Evolutionary conservation across 2,797 vertebrate species (phyloP).

Genomic region (Chloroceryle inda): DNA sequence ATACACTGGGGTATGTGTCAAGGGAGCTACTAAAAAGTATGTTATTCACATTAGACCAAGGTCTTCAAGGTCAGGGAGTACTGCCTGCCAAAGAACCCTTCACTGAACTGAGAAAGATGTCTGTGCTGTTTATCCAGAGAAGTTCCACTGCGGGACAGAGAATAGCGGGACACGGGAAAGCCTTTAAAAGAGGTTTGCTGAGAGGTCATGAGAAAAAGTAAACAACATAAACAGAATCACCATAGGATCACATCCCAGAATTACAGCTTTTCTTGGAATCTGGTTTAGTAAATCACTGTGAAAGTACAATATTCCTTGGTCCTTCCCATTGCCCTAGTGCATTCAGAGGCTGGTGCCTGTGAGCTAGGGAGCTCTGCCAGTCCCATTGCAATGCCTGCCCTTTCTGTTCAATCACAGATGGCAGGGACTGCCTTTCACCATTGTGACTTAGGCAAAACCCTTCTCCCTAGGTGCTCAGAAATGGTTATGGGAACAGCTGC

Average conservation of each 20-base stretch:
- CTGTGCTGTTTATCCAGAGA: background rate
- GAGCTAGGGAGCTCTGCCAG: background rate
- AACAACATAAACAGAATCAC: background rate
- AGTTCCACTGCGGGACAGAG: background rate
- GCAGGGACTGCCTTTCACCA: background rate
- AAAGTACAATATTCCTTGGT: background rate
- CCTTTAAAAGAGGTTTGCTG: background rate
- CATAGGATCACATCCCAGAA: background rate
- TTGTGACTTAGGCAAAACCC: background rate
- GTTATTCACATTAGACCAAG: background rate
- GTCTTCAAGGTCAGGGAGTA: background rate
- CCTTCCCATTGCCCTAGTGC: background rate
- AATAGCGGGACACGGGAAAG: background rate
- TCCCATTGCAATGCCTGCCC: background rate
- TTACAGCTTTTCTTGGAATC: background rate
- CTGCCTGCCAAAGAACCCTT: background rate
- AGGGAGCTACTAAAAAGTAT: background rate
- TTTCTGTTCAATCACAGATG: accelerated
- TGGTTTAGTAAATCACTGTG: background rate
- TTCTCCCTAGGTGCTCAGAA: background rate
- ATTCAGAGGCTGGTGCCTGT: background rate
- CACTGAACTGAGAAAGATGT: background rate
- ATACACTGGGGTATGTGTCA: background rate
- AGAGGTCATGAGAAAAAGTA: background rate
- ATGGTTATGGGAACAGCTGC: background rate